Conservation (phyloP, 2,797 vertebrate genomes). For the Etheostoma perlongum region DNA sequence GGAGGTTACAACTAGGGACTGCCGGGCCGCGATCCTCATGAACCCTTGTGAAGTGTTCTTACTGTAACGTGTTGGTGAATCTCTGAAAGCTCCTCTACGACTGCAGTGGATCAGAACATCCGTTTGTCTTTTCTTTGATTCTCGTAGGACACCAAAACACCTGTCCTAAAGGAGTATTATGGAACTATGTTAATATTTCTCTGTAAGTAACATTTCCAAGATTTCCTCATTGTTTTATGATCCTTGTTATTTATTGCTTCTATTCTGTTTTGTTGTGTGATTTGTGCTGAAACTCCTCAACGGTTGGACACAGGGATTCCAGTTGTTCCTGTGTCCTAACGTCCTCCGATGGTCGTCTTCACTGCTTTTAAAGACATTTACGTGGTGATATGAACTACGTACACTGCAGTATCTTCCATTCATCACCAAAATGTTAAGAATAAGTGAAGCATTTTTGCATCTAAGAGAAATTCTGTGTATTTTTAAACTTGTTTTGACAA, state of each 20-base stretch:
- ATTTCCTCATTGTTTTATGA: conserved; percentile 27
- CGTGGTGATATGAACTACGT: neutral
- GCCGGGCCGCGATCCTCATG: conserved; percentile 42
- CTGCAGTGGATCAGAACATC: conserved; percentile 49
- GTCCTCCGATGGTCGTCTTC: conserved; percentile 28
- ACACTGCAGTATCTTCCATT: conserved; percentile 21
- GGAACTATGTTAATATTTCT: conserved; percentile 27
- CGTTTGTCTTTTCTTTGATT: conserved; percentile 36
- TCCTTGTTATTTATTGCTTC: conserved; percentile 59
- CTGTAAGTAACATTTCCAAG: conserved; percentile 28
- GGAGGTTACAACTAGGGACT: conserved; percentile 47
- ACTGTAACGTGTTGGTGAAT: conserved; percentile 47
- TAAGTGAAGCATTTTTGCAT: conserved; percentile 23
- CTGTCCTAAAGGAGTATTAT: conserved; percentile 11
- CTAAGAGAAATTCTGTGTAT: conserved; percentile 36
- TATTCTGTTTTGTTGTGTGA: conserved; percentile 34
- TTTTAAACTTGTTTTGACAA: conserved; percentile 53
- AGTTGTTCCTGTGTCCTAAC: conserved; percentile 1
- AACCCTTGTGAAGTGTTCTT: conserved; percentile 75
- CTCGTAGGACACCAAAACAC: conserved; percentile 15
- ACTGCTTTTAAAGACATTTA: conserved; percentile 34
- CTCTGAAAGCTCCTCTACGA: conserved; percentile 16
- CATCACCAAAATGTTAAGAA: conserved; percentile 26
- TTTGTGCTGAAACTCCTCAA: conserved; percentile 36
- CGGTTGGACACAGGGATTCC: neutral